Conservation (phyloP, 2,888 invertebrate species). For the Allolobophora icterica region DNA sequence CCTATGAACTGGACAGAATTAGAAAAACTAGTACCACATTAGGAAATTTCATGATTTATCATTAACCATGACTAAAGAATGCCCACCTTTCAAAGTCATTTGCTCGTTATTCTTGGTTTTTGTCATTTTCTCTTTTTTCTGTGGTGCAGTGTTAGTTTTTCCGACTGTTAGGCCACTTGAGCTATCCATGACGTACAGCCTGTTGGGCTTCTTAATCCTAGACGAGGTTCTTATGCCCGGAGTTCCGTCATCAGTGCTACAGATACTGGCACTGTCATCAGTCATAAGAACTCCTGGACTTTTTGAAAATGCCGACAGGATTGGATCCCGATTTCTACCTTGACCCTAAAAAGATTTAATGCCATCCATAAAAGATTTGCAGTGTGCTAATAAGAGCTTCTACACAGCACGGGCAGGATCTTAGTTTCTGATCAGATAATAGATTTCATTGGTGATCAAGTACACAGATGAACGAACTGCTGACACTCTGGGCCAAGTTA, state of each 20-base stretch:
- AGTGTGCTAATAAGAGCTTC: neutral
- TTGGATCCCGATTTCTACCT: neutral
- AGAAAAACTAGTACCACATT: neutral
- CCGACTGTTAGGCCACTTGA: neutral
- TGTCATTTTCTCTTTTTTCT: neutral
- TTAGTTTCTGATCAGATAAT: too few species aligned
- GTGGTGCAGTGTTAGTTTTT: neutral
- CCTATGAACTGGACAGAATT: neutral
- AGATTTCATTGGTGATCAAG: neutral
- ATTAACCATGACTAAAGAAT: neutral
- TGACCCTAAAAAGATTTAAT: neutral
- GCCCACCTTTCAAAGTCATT: neutral
- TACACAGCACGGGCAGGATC: neutral
- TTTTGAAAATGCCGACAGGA: neutral
- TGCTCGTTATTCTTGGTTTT: conserved; percentile 7
- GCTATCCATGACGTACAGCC: neutral
- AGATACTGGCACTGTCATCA: conserved; percentile 26
- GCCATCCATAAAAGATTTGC: neutral
- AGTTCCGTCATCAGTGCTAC: conserved; percentile 21
- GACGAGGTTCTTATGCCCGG: conserved; percentile 20
- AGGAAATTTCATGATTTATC: neutral
- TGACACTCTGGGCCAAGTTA: neutral
- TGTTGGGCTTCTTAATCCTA: conserved; percentile 5
- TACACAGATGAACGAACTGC: neutral
- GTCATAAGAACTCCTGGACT: neutral